Percentiles rank a stretch among this genome's conserved stretches.
These are phyloP conservation scores for Brachyopa scutellaris DNA, from an alignment of 2,888 invertebrate genomes.

Conservation along the genomic window DNA sequence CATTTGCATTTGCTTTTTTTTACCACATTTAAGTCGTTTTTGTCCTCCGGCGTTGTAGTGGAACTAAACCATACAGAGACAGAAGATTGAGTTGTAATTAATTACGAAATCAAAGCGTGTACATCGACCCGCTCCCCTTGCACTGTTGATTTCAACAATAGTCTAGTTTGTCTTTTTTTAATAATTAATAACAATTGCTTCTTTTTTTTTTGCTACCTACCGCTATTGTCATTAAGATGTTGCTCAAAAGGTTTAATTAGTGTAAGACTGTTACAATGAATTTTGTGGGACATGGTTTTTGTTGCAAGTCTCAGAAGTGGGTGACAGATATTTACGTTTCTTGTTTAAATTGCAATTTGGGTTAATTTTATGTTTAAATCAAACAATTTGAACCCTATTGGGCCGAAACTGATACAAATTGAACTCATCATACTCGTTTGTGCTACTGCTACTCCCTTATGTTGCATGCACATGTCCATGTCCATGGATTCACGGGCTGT, in stretches of 20 bases:
- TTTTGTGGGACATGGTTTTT: too few relatives aligned
- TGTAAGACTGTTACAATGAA: background rate
- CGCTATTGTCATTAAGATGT: background rate
- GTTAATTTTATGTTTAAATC: background rate
- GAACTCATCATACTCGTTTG: too few relatives aligned
- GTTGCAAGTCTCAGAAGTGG: too few relatives aligned
- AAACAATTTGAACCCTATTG: background rate
- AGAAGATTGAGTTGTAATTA: constrained; percentile 52
- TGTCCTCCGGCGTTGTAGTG: constrained; percentile 50
- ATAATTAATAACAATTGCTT: constrained; percentile 28
- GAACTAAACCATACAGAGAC: constrained; percentile 31
- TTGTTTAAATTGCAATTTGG: constrained; percentile 6
- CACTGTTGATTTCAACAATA: constrained; percentile 4
- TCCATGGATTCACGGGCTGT: constrained; percentile 78
- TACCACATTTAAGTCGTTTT: constrained; percentile 2
- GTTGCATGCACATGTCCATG: constrained; percentile 57
- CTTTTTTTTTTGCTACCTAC: background rate
- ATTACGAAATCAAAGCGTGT: constrained; percentile 48
- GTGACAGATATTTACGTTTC: too few relatives aligned
- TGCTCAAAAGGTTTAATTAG: constrained; percentile 18
- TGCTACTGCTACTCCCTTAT: constrained; percentile 17
- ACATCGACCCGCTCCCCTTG: constrained; percentile 10
- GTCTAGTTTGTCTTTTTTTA: constrained; percentile 16
- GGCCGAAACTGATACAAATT: constrained; percentile 2
- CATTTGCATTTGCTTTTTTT: background rate